Base-by-base conservation (phyloP, 2,113 vertebrate species). In the Daphoenositta chrysoptera region DNA sequence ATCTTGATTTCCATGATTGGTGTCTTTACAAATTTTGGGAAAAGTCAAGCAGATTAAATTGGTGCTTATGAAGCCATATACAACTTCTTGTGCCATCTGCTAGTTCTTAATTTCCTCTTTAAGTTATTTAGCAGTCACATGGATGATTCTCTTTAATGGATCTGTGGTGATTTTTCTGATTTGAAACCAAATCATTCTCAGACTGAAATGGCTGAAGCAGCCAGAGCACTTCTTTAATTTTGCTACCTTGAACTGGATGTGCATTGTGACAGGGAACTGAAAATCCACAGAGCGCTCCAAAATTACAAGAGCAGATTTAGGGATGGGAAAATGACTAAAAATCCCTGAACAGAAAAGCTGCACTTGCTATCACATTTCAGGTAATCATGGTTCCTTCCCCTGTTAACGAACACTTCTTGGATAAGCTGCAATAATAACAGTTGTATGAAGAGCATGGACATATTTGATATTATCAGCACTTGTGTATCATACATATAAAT, bases 71-170 rank as follows among this genome's bases (percentile, higher is more conserved):
- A 71, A 93, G 39, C 10, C 31, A n/a, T 35, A 66, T 39, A 87
- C 20, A 75, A 77, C 60, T 92, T 81, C 83, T 89, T 72, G n/a
- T 89, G 73, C 87, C 70, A 93, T 89, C 87, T 93, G 73, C 53
- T 90, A 58, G 58, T 70, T 94, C 91, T 77, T 80, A 70, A 93
- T 94, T 93, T 90, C 78, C 70, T 63, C 53, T 93, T 83, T 85
- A 63, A 96, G 66, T 61, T 57, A 87, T 48, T 91, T 85, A 93
- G 27, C 54, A 83, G 42, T 90, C 71, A 86, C 33, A 80, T 58
- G 56, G 75, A 77, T 42, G 42, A 30, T 58, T 96, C 35, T 73
- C 30, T 73, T 89, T 47, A 91, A 76, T 27, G 23, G 66, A 50
- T 84, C 40, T 51, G 53, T 51, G 30, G 57, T 73, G 87, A 89